phyloP scores from a whole-genome alignment of 2,113 vertebrate species.

The Ia io region DNA sequence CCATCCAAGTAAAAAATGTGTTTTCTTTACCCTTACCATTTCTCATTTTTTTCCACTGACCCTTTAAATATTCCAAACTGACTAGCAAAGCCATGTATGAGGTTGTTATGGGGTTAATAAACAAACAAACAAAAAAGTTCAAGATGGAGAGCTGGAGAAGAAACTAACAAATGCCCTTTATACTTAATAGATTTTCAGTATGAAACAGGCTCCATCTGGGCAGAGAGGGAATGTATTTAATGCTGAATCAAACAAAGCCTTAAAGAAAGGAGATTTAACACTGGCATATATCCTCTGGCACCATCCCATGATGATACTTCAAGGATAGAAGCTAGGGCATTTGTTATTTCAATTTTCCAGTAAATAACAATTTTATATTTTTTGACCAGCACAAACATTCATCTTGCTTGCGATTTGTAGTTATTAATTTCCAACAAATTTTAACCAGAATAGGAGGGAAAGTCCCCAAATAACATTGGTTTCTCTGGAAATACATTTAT shows the following conservation, averaged over 20 bases:
- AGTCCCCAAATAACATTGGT: not conserved
- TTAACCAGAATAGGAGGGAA: not conserved
- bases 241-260: not conserved
- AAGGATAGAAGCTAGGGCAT: not conserved
- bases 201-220: not conserved
- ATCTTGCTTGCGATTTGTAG: not conserved
- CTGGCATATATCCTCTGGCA: no score
- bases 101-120: not conserved
- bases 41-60: not conserved
- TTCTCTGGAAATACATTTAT: not conserved
- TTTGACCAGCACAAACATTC: not conserved
- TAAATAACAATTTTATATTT: not conserved
- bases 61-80: not conserved
- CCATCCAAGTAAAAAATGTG: not conserved
- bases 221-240: not conserved
- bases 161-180: not conserved
- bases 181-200: not conserved
- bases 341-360: not conserved
- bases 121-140: not conserved
- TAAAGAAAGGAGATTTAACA: not conserved
- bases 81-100: not conserved
- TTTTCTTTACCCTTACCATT: not conserved
- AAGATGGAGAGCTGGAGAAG: not conserved
- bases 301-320: not conserved
- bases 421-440: not conserved